Evolutionary conservation across 1,140 invertebrate genomes (phyloP).

Genomic region (Ips typographus): DNA sequence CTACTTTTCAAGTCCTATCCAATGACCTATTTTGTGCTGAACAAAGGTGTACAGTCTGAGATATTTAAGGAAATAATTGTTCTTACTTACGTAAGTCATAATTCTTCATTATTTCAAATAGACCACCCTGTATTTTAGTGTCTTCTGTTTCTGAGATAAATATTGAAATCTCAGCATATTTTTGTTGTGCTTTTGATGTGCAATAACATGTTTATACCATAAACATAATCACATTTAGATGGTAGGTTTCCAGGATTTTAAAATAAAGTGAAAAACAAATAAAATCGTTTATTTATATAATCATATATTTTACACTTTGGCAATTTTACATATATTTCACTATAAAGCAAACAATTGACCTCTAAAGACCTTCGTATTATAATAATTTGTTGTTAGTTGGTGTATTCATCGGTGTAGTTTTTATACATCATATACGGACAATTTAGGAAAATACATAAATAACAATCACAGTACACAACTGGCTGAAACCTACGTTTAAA

Average conservation of each 20-base stretch:
- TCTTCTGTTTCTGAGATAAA: too few relatives aligned
- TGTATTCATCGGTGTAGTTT: too few relatives aligned
- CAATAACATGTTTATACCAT: background rate
- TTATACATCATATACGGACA: too few relatives aligned
- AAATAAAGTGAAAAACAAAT: background rate
- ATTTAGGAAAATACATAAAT: too few relatives aligned
- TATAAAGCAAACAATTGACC: constrained; percentile 34
- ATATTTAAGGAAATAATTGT: too few relatives aligned
- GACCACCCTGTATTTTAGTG: background rate
- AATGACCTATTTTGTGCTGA: too few relatives aligned
- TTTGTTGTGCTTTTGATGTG: background rate
- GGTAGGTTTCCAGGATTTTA: background rate
- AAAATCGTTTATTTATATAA: constrained; percentile 25
- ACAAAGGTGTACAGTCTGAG: too few relatives aligned
- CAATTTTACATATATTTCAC: constrained; percentile 28
- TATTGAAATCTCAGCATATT: background rate
- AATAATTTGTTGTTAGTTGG: too few relatives aligned
- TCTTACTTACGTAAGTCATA: too few relatives aligned
- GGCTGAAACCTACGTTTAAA: too few relatives aligned
- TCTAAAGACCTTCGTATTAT: constrained; percentile 18
- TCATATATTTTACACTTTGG: constrained; percentile 27
- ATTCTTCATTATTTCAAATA: background rate
- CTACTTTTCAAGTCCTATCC: too few relatives aligned
- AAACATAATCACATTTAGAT: background rate
- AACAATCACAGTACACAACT: too few relatives aligned